phyloP scores from a whole-genome alignment of 1,140 invertebrate genomes.

The Nasonia vitripennis region DNA sequence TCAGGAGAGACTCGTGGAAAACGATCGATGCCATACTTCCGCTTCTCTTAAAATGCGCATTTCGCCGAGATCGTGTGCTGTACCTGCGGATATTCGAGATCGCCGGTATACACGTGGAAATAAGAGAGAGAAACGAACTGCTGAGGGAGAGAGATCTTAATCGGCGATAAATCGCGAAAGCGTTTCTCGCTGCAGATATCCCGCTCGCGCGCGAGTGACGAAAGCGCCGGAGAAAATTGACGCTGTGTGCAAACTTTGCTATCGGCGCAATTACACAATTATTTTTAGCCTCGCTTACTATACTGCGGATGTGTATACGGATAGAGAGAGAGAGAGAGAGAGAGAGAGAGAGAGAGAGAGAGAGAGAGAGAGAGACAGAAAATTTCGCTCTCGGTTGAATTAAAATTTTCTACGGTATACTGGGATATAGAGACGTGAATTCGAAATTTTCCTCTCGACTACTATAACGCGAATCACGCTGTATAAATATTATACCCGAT shows the following conservation, averaged over 20 bases:
- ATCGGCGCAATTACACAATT: too few relatives aligned
- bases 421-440: background rate
- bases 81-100: background rate
- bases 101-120: too few relatives aligned
- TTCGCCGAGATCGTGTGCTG: background rate
- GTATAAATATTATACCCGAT: background rate
- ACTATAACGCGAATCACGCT: background rate
- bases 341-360: too few relatives aligned
- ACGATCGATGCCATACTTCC: background rate
- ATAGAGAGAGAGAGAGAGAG: too few relatives aligned
- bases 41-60: background rate
- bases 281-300: too few relatives aligned
- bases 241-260: background rate
- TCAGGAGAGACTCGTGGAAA: background rate
- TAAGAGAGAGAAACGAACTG: background rate
- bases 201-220: background rate
- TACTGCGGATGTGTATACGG: too few relatives aligned
- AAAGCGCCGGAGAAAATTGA: background rate
- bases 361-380: too few relatives aligned
- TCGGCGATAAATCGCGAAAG: conserved; percentile 3
- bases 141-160: background rate
- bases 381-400: too few relatives aligned
- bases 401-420: too few relatives aligned
- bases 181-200: background rate
- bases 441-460: background rate